phyloP scores from a whole-genome alignment of 2,113 vertebrate genomes.

The Axis porcinus region DNA sequence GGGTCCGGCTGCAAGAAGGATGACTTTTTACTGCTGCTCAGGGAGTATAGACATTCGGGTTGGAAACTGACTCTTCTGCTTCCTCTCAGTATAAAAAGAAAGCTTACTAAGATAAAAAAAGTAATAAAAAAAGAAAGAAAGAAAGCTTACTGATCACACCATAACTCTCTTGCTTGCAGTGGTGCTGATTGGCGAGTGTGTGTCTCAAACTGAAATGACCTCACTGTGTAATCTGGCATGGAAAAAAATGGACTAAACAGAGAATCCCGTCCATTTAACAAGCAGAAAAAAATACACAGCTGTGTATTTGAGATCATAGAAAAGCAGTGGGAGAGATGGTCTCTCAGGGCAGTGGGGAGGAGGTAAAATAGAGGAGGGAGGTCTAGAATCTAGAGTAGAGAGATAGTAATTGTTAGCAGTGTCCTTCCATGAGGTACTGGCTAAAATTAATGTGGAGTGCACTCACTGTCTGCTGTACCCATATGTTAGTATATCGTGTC shows the following conservation, averaged over 20 bases:
- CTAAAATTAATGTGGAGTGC: neutral
- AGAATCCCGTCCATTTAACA: conserved; percentile 6
- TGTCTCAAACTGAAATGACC: conserved; percentile 18
- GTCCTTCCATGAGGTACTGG: neutral
- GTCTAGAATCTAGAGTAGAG: neutral
- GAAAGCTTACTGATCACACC: conserved; percentile 21
- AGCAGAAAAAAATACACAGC: neutral
- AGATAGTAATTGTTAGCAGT: neutral
- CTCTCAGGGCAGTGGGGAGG: neutral
- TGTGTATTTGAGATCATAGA: conserved; percentile 4
- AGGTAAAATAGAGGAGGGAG: neutral
- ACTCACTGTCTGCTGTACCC: neutral
- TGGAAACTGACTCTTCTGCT: conserved; percentile 39
- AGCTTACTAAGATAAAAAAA: neutral
- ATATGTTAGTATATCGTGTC: neutral
- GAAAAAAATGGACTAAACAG: conserved; percentile 9
- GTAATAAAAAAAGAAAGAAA: neutral
- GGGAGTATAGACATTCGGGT: conserved; percentile 42
- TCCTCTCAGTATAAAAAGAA: conserved; percentile 12
- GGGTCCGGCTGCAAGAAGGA: conserved; percentile 32
- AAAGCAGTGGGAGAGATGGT: neutral
- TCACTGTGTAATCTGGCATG: conserved; percentile 10
- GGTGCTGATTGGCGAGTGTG: neutral
- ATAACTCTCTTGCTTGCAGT: conserved; percentile 19
- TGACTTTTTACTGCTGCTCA: conserved; percentile 43